Evolutionary conservation across 2,113 vertebrate species (phyloP).

Genomic region (Clinocottus analis): DNA sequence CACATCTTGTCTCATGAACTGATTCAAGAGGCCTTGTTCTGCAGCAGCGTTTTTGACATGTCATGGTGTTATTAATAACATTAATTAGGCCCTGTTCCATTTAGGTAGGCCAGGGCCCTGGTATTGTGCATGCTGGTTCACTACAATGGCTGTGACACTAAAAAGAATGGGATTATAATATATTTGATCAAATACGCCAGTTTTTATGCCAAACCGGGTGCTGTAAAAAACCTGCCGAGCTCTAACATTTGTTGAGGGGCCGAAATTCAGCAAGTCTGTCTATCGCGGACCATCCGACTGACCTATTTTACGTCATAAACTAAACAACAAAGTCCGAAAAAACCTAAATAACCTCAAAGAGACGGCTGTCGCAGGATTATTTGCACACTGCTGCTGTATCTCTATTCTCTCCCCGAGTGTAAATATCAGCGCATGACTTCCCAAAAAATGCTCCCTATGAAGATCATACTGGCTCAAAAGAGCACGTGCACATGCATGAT

Average conservation of each 20-base stretch:
- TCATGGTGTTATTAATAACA: background rate
- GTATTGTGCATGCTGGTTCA: background rate
- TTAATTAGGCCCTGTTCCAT: background rate
- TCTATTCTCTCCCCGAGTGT: background rate
- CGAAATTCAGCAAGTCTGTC: background rate
- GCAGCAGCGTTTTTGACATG: background rate
- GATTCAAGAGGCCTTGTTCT: background rate
- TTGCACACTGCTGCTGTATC: constrained; percentile 13
- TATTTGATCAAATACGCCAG: background rate
- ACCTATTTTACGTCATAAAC: constrained; percentile 3
- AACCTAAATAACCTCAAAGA: constrained; percentile 33
- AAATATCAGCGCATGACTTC: background rate
- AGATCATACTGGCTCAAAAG: background rate
- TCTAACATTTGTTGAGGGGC: background rate
- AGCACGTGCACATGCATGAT: background rate
- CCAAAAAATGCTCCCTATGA: background rate
- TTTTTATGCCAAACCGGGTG: background rate
- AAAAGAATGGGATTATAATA: background rate
- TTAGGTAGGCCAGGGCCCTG: background rate
- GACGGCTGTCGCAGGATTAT: background rate
- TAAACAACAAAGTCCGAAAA: constrained; percentile 64
- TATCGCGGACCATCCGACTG: background rate
- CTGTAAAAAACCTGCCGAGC: background rate
- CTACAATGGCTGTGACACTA: background rate
- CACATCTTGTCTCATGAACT: background rate